Evolutionary conservation across 1,140 invertebrate species (phyloP), one percentile per base, ranked within the genome.

Genomic region (Tetragnatha versicolor): DNA sequence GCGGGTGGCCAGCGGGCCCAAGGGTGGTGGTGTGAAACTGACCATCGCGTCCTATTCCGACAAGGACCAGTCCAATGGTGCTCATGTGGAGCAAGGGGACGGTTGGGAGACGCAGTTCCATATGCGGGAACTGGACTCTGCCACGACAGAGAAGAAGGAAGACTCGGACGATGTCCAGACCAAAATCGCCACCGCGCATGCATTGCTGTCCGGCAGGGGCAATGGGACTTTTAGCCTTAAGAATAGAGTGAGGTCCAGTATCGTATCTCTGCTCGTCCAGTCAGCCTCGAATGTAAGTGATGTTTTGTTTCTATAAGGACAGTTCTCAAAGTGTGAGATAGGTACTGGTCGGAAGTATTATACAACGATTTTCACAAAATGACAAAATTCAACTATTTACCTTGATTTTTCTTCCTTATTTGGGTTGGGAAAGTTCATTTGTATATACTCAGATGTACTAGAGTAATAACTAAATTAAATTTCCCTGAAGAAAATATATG

Each of bases 231-330:
- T 68, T 69, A 95, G 95, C 58, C 94, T 97, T 55, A 95, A 94
- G 87, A 97, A 98, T 87, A 89, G 95, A 82, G 96, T 98, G 27
- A 87, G 94, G 82, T 94, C 94, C 63, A 95, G 95, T 79, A 97
- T 98, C 82, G 94, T 93, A 17, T 97, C 95, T 5, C 97, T 97
- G 85, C 89, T 97, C 17, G 92, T 94, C 83, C 91, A 93, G 82
- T 92, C 92, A 81, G 89, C 88, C 80, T 89, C 88, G 63, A 93
- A 92, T 89, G 92, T 93, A 81, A 82, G 81, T 86, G 51, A 58
- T 47, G 12, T 60, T 70, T 69, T 58, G n/a, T 25, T 27, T 55
- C 14, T 31, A 7, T 45, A 12, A 7, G 17, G 53, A 73, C 55
- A 73, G 51, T 31, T 73, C 69, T 60, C 69, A 39, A 58, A 65